Evolutionary conservation across 1,140 invertebrate species (phyloP), one percentile per base, ranked within the genome.

Genomic region (Himalopsyche phryganea): DNA sequence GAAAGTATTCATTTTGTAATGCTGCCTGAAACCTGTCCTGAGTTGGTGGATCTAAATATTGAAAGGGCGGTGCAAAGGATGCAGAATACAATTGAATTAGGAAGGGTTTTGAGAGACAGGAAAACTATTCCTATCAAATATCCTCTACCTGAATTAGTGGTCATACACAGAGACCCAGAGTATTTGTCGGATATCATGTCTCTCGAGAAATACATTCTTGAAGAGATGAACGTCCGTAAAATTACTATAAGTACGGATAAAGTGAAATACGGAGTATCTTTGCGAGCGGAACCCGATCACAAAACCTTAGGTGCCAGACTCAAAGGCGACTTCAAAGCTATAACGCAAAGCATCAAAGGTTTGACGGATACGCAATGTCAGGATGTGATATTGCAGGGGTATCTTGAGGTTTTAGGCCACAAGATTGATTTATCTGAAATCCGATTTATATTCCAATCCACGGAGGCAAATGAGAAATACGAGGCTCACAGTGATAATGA

Each of bases 71-170:
- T 99, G 0, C 80, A 85, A 32, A 79, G 85, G 63, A 98, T 99
- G 95, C 96, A 99, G 79, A 85, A 85, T 14, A 89, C 98, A 6
- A 93, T 99, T 62, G 96, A 98, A 72, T 71, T 98, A 2, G 96
- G 95, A 5, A 82, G 98, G 61, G 85, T 98, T 7, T 78, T 98
- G 42, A 79, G 98, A 49, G 97, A 99, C 69, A 82, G 95, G 28
- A 92, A 93, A 72, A 96, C 91, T 1, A 82, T 98, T 51, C 96
- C 96, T 0, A 82, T 97, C 0, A 98, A 98, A 78, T 98, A 98
- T 79, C 98, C 98, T 0, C 74, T 99, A 45, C 93, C 91, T 13
- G 96, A 98, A 80, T 84, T 98, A 48, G 88, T 98, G 19, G 87
- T 98, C 5, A 94, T 99, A 61, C 90, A 98, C 70, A 88, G 92